These are phyloP conservation scores for Drosophila nannoptera DNA, from an alignment of 1,140 invertebrate genomes.

Conservation along the genomic window DNA sequence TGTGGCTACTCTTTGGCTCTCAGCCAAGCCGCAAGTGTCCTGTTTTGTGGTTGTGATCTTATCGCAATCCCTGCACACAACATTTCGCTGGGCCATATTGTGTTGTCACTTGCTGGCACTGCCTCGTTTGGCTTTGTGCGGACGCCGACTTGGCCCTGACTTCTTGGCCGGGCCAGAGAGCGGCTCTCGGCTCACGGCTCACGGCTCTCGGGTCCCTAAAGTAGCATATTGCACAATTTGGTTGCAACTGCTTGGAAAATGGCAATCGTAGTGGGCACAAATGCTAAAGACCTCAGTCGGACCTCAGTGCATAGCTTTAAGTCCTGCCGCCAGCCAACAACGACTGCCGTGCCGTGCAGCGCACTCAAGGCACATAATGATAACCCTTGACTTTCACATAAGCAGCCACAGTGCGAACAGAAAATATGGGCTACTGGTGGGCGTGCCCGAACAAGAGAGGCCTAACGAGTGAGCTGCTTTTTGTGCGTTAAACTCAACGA, in stretches of 20 bases:
- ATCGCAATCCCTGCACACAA: conserved; percentile 62
- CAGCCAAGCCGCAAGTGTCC: conserved; percentile 61
- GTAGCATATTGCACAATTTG: conserved; percentile 55
- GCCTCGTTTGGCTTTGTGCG: conserved; percentile 18
- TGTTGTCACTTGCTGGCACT: conserved; percentile 50
- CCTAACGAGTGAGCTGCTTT: conserved; percentile 68
- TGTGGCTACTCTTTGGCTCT: conserved; percentile 40
- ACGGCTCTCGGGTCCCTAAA: conserved; percentile 38
- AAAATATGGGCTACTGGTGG: not conserved
- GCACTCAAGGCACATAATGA: conserved; percentile 62
- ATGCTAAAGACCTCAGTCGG: conserved; percentile 9
- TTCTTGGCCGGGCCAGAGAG: conserved; percentile 52
- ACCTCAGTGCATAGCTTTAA: conserved; percentile 42
- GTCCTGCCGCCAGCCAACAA: conserved; percentile 20
- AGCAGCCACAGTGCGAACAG: conserved; percentile 31
- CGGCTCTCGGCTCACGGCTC: conserved; percentile 32
- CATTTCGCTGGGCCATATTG: conserved; percentile 45
- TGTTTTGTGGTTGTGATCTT: conserved; percentile 65
- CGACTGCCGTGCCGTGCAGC: conserved; percentile 5
- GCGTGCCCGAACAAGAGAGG: conserved; percentile 55
- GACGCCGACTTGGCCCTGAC: conserved; percentile 40
- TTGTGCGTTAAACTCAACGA: conserved; percentile 62
- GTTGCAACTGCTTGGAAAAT: conserved; percentile 69
- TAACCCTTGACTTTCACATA: conserved; percentile 71
- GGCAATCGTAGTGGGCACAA: conserved; percentile 40